These are phyloP conservation scores for Tringa solitaria DNA, from an alignment of 2,113 vertebrate species.

Conservation along the genomic window DNA sequence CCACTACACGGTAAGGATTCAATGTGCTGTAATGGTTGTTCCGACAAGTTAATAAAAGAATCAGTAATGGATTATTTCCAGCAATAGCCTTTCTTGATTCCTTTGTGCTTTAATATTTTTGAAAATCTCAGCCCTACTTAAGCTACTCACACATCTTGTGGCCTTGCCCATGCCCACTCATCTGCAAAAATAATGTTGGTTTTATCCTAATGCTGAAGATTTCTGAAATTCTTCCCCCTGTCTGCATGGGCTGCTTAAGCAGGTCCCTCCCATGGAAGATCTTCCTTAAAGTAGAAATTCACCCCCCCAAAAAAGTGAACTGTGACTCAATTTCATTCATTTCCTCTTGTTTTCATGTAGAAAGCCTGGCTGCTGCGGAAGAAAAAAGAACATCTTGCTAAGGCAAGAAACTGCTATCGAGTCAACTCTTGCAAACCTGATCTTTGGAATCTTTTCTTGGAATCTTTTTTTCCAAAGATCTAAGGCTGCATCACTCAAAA, in stretches of 20 bases:
- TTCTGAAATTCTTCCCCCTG: background rate
- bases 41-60: background rate
- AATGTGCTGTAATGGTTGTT: fast-evolving
- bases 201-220: background rate
- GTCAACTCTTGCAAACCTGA: background rate
- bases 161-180: background rate
- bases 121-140: background rate
- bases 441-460: background rate
- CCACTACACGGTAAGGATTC: background rate
- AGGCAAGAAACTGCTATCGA: background rate
- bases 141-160: background rate
- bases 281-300: background rate
- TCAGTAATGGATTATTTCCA: background rate
- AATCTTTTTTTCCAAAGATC: background rate
- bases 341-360: background rate
- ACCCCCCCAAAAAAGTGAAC: background rate
- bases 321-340: background rate
- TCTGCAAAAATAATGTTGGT: background rate
- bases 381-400: background rate
- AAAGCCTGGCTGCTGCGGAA: background rate
- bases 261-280: background rate
- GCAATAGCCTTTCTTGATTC: background rate
- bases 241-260: background rate
- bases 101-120: background rate
- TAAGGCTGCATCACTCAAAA: background rate